Conservation (phyloP, 2,113 vertebrate species). For the Gyps fulvus region DNA sequence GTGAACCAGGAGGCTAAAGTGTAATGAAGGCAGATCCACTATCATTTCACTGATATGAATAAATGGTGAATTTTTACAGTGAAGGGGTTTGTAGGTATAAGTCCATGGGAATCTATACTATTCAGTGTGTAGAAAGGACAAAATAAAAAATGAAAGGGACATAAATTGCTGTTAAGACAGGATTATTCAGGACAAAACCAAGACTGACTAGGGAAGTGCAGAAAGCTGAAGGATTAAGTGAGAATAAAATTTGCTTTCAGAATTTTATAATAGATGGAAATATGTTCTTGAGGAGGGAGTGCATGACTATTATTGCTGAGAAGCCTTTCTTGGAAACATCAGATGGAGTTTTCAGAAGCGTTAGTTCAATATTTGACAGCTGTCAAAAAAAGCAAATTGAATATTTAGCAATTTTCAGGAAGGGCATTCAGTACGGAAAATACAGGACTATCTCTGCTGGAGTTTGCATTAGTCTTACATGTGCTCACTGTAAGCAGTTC, state of each 20-base stretch:
- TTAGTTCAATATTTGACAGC: not conserved
- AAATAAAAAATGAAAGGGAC: not conserved
- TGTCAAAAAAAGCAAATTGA: not conserved
- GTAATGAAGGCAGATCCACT: not conserved
- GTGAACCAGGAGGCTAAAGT: not conserved
- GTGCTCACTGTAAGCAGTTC: not conserved
- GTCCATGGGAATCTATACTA: not conserved
- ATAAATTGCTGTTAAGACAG: not conserved
- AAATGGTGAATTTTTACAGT: not conserved
- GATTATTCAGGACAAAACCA: not conserved
- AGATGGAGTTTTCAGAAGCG: slow-evolving; percentile 9
- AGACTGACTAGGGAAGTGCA: not conserved
- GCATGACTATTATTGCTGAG: not conserved
- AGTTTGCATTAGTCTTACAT: not conserved
- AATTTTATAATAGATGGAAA: slow-evolving; percentile 8
- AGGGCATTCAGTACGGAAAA: not conserved
- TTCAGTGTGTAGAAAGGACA: not conserved
- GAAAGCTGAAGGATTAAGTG: not conserved
- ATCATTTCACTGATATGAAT: not conserved
- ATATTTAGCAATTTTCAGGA: not conserved
- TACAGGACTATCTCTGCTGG: not conserved
- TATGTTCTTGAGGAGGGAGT: not conserved
- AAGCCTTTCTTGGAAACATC: slow-evolving; percentile 1
- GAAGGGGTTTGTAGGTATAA: not conserved
- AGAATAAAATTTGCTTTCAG: not conserved